phyloP scores from a whole-genome alignment of 2,888 invertebrate species.

The Drosophila dives region DNA sequence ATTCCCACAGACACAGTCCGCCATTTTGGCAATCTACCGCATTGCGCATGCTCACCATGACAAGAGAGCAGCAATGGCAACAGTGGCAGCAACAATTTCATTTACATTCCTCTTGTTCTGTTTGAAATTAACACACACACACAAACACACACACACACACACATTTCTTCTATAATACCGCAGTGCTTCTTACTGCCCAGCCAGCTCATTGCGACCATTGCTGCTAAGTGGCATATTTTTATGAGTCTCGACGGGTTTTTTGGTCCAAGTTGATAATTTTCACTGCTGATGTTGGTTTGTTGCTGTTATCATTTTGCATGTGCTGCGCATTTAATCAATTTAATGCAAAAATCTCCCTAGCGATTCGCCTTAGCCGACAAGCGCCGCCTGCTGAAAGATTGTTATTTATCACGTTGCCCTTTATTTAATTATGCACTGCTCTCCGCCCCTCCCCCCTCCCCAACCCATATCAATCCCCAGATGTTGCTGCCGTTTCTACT shows the following conservation, averaged over 20 bases:
- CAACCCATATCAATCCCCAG: background rate
- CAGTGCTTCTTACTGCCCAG: constrained; percentile 37
- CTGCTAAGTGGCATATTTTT: constrained; percentile 79
- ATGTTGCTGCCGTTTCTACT: constrained; percentile 15
- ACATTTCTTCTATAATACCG: constrained; percentile 36
- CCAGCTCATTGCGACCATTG: constrained; percentile 52
- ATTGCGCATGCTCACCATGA: constrained; percentile 80
- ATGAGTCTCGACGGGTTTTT: constrained; percentile 76
- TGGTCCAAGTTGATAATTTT: constrained; percentile 75
- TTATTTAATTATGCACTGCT: constrained; percentile 70
- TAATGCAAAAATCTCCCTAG: constrained; percentile 76
- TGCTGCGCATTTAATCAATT: constrained; percentile 79
- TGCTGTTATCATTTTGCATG: constrained; percentile 75
- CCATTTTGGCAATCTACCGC: constrained; percentile 57
- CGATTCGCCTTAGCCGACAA: constrained; percentile 52
- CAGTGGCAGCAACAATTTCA: constrained; percentile 43
- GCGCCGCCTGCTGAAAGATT: constrained; percentile 64
- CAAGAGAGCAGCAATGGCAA: constrained; percentile 54
- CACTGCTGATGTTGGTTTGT: constrained; percentile 48
- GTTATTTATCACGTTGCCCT: constrained; percentile 78
- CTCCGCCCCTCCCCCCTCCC: background rate
- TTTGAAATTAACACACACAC: constrained; percentile 2
- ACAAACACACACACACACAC: constrained; percentile 11
- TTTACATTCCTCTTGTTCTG: constrained; percentile 40
- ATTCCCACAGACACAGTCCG: constrained; percentile 49